These are phyloP conservation scores for Mythimna ferrago DNA, from an alignment of 2,888 invertebrate genomes.

Conservation along the genomic window DNA sequence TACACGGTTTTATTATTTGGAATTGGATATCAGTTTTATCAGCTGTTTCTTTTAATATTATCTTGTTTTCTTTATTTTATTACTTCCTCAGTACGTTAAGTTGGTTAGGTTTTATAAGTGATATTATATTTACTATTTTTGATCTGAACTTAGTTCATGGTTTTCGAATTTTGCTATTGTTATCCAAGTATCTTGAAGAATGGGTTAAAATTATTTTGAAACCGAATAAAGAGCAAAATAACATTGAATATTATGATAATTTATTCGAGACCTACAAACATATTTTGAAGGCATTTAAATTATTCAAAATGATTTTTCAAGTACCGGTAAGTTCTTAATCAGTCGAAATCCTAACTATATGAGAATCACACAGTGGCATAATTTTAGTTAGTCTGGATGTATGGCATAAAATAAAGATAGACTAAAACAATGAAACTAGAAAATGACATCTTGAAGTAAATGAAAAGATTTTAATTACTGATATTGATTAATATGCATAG, in stretches of 20 bases:
- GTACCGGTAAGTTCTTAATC: not conserved
- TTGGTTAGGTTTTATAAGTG: slow-evolving; percentile 3
- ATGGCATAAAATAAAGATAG: not conserved
- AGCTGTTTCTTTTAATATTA: not conserved
- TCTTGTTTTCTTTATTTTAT: not conserved
- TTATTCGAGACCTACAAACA: not conserved
- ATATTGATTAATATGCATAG: too few species aligned
- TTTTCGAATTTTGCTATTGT: not conserved
- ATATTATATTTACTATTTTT: not conserved
- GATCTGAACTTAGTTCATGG: not conserved
- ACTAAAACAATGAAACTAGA: not conserved
- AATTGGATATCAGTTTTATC: slow-evolving; percentile 1
- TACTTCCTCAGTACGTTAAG: not conserved
- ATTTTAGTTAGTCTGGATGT: not conserved
- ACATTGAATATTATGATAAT: not conserved
- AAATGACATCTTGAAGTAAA: not conserved
- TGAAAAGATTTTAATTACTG: not conserved
- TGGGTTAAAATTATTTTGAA: not conserved
- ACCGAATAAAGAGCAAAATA: not conserved
- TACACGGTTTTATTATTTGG: not conserved
- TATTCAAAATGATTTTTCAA: not conserved
- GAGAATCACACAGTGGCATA: not conserved
- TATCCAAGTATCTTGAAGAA: not conserved
- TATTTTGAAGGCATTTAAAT: not conserved
- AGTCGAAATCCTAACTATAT: not conserved